These are phyloP conservation scores for Subacronicta megacephala DNA, from an alignment of 2,888 invertebrate genomes.

Conservation along the genomic window DNA sequence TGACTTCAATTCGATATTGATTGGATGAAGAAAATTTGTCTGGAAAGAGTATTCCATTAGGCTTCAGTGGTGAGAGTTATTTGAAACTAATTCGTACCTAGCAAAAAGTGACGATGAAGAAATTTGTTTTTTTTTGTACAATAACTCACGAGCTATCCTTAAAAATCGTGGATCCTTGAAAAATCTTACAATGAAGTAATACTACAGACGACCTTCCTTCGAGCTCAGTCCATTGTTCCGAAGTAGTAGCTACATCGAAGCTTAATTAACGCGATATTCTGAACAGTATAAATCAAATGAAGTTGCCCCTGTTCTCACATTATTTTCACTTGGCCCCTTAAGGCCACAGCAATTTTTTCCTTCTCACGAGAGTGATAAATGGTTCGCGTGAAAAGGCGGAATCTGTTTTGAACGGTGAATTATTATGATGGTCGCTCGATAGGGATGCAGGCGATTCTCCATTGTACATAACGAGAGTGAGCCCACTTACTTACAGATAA, in stretches of 20 bases:
- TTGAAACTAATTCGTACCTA: no score
- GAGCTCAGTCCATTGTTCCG: conserved; percentile 26
- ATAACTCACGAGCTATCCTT: no score
- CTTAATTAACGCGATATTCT: conserved; percentile 69
- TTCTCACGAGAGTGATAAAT: conserved; percentile 76
- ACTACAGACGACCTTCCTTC: conserved; percentile 3
- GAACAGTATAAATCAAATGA: conserved; percentile 74
- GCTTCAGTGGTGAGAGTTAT: neutral
- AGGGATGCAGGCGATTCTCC: conserved; percentile 40
- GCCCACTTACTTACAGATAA: conserved; percentile 32
- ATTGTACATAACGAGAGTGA: conserved; percentile 24
- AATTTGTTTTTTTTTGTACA: no score
- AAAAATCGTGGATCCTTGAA: neutral
- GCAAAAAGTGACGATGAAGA: no score
- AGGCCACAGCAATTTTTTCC: conserved; percentile 77
- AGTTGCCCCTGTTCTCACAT: conserved; percentile 67
- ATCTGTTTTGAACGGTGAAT: conserved; percentile 69
- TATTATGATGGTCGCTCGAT: conserved; percentile 59
- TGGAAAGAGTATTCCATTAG: conserved; percentile 2
- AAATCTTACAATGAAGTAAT: conserved; percentile 22
- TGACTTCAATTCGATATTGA: conserved; percentile 38
- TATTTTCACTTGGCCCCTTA: conserved; percentile 73
- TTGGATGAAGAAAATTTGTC: conserved; percentile 20
- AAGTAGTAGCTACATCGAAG: conserved; percentile 52
- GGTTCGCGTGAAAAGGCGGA: conserved; percentile 72